Conservation (phyloP, 2,113 vertebrate genomes). For the Lophotis ruficrista region DNA sequence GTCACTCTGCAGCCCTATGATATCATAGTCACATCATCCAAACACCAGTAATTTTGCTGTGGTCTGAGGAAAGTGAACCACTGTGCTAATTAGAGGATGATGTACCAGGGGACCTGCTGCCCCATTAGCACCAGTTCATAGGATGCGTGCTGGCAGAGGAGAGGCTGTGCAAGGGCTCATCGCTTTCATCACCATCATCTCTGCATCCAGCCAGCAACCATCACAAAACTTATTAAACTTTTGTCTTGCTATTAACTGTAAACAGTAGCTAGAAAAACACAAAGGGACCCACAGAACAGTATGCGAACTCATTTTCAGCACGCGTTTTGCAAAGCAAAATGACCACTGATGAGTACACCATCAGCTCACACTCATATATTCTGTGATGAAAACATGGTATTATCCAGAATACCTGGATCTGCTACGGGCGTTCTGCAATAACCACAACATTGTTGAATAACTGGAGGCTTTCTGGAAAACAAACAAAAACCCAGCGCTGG, state of each 20-base stretch:
- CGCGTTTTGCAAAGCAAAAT: neutral
- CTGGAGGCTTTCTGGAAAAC: neutral
- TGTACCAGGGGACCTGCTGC: neutral
- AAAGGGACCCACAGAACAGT: neutral
- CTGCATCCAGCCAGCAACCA: neutral
- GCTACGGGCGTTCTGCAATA: rapidly evolving
- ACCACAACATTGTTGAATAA: neutral
- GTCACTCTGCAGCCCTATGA: neutral
- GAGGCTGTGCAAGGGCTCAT: neutral
- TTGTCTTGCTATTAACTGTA: neutral
- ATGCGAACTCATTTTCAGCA: neutral
- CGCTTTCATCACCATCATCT: neutral
- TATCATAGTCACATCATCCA: constrained; percentile 15
- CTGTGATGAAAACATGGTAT: neutral
- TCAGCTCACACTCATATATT: too few species aligned
- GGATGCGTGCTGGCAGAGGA: neutral
- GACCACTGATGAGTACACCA: neutral
- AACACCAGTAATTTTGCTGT: neutral
- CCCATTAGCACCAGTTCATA: neutral
- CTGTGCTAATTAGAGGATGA: neutral
- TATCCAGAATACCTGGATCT: neutral
- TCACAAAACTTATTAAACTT: neutral
- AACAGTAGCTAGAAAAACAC: neutral
- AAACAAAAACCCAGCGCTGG: neutral
- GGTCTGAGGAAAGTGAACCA: neutral